These are phyloP conservation scores for Andricus grossulariae DNA, from an alignment of 1,140 invertebrate species.

Conservation along the genomic window DNA sequence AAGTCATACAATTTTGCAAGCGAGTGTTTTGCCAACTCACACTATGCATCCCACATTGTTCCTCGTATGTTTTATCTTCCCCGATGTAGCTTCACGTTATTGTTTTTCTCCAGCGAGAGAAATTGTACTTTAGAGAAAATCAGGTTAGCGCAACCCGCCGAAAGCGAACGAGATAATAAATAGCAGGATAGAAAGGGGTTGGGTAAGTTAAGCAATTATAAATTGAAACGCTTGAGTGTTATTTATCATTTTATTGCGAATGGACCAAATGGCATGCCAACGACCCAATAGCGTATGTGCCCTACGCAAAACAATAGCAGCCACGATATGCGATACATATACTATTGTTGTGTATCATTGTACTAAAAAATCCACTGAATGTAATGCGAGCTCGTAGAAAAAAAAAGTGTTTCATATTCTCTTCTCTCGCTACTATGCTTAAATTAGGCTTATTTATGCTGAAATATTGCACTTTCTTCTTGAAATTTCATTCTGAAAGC, in stretches of 20 bases:
- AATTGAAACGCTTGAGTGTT: conserved; percentile 27
- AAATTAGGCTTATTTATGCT: conserved; percentile 25
- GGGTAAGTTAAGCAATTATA: conserved; percentile 6
- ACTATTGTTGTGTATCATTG: conserved; percentile 25
- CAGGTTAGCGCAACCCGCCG: conserved; percentile 33
- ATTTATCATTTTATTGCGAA: conserved; percentile 31
- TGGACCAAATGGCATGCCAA: conserved; percentile 3
- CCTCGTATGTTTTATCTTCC: conserved; percentile 37
- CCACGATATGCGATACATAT: conserved; percentile 13
- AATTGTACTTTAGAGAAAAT: conserved; percentile 40
- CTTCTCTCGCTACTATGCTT: not conserved
- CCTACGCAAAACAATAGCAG: conserved; percentile 8
- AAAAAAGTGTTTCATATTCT: conserved; percentile 9
- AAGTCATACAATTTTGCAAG: conserved; percentile 22
- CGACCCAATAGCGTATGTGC: conserved; percentile 17
- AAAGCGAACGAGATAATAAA: conserved; percentile 29
- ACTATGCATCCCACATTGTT: conserved; percentile 23
- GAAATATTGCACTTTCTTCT: not conserved
- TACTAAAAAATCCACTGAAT: conserved; percentile 20
- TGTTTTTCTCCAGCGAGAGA: conserved; percentile 38
- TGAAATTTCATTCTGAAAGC: no score
- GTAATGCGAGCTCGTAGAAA: not conserved
- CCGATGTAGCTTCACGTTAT: conserved; percentile 37
- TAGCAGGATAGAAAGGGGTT: conserved; percentile 18
- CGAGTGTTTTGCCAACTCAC: conserved; percentile 5